phyloP scores from a whole-genome alignment of 2,113 vertebrate genomes.

The Setophaga kirtlandii region DNA sequence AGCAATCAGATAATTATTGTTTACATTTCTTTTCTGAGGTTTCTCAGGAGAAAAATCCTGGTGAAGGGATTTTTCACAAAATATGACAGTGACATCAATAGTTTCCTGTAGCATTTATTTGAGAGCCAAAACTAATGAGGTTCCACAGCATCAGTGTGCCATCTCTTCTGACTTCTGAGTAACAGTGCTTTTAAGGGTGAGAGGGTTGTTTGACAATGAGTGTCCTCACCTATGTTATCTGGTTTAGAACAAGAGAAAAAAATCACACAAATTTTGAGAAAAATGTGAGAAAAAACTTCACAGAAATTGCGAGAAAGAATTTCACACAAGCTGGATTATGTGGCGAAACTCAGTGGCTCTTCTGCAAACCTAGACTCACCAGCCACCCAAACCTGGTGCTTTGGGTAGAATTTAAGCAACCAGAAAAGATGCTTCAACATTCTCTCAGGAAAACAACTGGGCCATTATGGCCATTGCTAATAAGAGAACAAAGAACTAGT shows the following conservation, averaged over 20 bases:
- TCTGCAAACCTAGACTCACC: not conserved
- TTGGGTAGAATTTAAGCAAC: not conserved
- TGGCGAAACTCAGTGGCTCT: not conserved
- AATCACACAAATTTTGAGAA: not conserved
- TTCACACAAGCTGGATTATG: not conserved
- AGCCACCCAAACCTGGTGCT: not conserved
- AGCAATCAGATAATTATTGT: too few relatives aligned
- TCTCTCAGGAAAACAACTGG: not conserved
- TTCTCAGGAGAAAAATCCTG: too few relatives aligned
- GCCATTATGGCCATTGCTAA: too few relatives aligned
- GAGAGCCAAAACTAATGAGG: not conserved
- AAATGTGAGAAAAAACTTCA: not conserved
- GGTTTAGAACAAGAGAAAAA: not conserved
- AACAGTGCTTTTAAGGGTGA: not conserved
- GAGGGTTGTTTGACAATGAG: not conserved
- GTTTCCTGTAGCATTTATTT: not conserved
- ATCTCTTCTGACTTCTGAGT: not conserved
- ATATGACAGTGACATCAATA: not conserved
- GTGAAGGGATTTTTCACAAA: too few relatives aligned
- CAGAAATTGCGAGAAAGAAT: not conserved
- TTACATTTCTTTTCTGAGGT: too few relatives aligned
- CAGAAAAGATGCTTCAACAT: not conserved
- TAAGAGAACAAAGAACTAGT: not conserved
- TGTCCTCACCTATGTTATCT: not conserved
- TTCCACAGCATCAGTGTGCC: not conserved